Evolutionary conservation across 2,797 vertebrate genomes (phyloP).

Genomic region (Lacerta bilineata): DNA sequence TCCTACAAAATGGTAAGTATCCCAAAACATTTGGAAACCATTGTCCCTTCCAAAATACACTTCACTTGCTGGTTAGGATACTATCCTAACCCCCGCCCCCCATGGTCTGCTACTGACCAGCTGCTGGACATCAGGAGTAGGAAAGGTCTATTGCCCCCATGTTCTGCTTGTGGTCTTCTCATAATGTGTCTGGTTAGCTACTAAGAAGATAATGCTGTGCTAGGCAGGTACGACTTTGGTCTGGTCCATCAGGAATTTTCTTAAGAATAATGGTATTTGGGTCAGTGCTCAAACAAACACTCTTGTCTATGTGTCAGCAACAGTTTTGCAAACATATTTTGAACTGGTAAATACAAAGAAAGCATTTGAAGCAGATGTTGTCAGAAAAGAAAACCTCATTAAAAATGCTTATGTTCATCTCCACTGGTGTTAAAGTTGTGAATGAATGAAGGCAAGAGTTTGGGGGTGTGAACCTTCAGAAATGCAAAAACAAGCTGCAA

Average conservation of each 20-base stretch:
- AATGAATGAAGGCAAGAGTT: rapidly evolving
- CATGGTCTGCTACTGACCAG: no score
- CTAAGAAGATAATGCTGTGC: no score
- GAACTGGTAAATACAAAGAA: background rate
- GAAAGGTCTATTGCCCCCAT: background rate
- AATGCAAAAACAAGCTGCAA: slow-evolving; percentile 37
- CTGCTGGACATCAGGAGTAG: background rate
- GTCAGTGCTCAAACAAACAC: no score
- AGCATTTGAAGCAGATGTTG: background rate
- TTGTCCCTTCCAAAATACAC: no score
- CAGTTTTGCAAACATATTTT: background rate
- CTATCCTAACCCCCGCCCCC: no score
- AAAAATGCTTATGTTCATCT: background rate
- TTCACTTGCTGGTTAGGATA: no score
- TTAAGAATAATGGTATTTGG: background rate
- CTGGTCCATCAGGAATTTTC: background rate
- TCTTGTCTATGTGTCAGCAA: no score
- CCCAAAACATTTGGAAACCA: no score
- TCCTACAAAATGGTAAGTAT: no score
- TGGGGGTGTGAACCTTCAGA: background rate
- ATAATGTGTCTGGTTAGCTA: background rate
- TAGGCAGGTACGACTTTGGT: no score
- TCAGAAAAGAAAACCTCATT: background rate
- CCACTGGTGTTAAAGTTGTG: background rate
- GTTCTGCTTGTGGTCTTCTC: background rate